Evolutionary conservation across 2,888 invertebrate genomes (phyloP).

Genomic region (Graphium colonna): DNA sequence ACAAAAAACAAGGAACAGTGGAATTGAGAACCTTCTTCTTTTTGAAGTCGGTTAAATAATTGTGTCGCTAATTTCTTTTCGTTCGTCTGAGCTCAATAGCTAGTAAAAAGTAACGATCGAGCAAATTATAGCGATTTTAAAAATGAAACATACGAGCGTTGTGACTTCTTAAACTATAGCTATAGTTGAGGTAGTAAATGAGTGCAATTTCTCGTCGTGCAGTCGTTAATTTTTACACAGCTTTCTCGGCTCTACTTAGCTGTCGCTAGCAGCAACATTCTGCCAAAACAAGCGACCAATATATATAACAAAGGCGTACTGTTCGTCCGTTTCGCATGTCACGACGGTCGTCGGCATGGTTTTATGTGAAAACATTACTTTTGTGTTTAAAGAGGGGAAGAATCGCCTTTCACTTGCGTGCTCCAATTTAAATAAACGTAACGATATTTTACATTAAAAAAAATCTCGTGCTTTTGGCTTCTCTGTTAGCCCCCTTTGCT

Average conservation of each 20-base stretch:
- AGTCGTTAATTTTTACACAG: conserved; percentile 13
- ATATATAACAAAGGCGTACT: conserved; percentile 3
- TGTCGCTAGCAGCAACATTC: not conserved
- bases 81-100: too few relatives aligned
- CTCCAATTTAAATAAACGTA: not conserved
- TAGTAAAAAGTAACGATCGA: too few relatives aligned
- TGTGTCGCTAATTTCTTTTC: too few relatives aligned
- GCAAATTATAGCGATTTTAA: too few relatives aligned
- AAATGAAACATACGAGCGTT: too few relatives aligned
- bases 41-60: too few relatives aligned
- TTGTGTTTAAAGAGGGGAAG: not conserved
- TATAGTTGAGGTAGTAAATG: too few relatives aligned
- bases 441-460: not conserved
- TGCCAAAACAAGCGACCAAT: conserved; percentile 1
- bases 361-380: conserved; percentile 6
- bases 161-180: too few relatives aligned
- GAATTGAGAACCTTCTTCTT: too few relatives aligned
- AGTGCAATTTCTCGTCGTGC: not conserved
- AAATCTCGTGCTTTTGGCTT: too few relatives aligned
- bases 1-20: too few relatives aligned
- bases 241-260: not conserved
- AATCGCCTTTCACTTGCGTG: not conserved
- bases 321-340: conserved; percentile 9
- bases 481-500: too few relatives aligned
- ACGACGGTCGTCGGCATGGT: conserved; percentile 9